Evolutionary conservation across 2,113 vertebrate genomes (phyloP), one percentile per base, ranked within the genome.

Genomic region (Tragelaphus buxtoni): DNA sequence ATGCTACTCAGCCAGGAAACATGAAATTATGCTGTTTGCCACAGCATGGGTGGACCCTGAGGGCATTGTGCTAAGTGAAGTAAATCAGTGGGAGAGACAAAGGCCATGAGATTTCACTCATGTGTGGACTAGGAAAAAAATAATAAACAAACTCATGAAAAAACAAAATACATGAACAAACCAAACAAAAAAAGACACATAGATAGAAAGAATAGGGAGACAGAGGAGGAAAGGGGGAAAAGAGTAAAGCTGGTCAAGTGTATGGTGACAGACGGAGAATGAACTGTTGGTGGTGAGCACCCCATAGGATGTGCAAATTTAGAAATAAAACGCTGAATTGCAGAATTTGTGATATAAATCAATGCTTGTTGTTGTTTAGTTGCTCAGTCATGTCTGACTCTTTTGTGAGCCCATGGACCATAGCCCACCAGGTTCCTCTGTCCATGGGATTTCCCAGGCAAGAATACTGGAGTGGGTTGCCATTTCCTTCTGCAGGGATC

Each of bases 31-130:
- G 77, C 20, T n/a, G 14, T 81, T 81, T 81, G 20, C 32, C 7
- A 24, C 49, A 81, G 2, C 49, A 32, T 0, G 0, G 18, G 20
- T 4, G 6, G 20, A 13, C 3, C 32, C 20, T 0, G 3, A 81
- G 32, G 49, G 49, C 11, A 55, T 53, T 24, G 32, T 1, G 3
- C 18, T 35, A 35, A 53, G 49, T 24, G 32, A 81, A 24, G 8
- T 53, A 53, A 80, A 20, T 55, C 79, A 53, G 11, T 24, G 32
- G 49, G 18, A 81, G 49, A 55, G 49, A 35, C 79, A 24, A 35
- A 13, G n/a, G 32, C 20, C 32, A 24, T 14, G 32, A 55, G 79
- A 81, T 24, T 53, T 81, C 32, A 55, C 32, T 81, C 6, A 53
- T 0, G 0, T 24, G 11, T 81, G 49, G 18, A 81, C 49, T 35